Evolutionary conservation across 1,140 invertebrate species (phyloP).

Genomic region (Sesamia nonagrioides): DNA sequence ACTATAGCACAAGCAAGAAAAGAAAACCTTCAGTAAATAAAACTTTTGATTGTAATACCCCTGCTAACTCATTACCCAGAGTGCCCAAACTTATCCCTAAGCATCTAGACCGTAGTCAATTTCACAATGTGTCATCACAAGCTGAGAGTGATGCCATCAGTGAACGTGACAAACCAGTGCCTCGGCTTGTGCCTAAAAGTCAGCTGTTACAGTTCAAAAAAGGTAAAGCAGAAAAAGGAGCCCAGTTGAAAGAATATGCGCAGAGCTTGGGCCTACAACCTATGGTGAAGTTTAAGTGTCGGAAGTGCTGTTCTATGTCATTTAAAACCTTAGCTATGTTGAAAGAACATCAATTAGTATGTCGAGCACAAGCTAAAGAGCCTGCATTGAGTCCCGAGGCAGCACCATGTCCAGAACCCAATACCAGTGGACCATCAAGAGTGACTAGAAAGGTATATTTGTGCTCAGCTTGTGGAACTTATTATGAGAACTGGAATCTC

Average conservation of each 20-base stretch:
- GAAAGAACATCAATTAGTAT: constrained; percentile 89
- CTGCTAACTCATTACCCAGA: constrained; percentile 66
- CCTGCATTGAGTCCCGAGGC: constrained; percentile 77
- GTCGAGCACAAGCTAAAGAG: constrained; percentile 84
- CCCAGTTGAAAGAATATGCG: constrained; percentile 88
- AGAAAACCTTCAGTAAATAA: constrained; percentile 70
- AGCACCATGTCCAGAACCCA: constrained; percentile 61
- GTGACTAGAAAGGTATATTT: constrained; percentile 92
- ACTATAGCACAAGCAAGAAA: constrained; percentile 74
- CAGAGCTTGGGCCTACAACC: constrained; percentile 91
- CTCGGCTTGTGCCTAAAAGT: constrained; percentile 82
- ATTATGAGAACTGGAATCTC: constrained; percentile 94
- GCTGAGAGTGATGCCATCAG: constrained; percentile 63
- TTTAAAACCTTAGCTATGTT: constrained; percentile 88
- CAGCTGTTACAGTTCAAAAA: constrained; percentile 82
- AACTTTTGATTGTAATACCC: constrained; percentile 70
- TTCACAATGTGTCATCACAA: constrained; percentile 74
- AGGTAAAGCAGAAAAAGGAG: constrained; percentile 78
- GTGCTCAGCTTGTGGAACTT: constrained; percentile 93
- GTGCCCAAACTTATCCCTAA: constrained; percentile 80
- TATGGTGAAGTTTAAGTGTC: constrained; percentile 90
- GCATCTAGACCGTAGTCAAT: constrained; percentile 71
- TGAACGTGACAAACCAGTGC: constrained; percentile 81
- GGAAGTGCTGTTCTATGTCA: constrained; percentile 89
- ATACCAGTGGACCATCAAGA: constrained; percentile 87